Percentiles rank a stretch among this genome's conserved stretches.
Evolutionary conservation across 2,113 vertebrate species (phyloP).

Genomic region (Chauna torquata): DNA sequence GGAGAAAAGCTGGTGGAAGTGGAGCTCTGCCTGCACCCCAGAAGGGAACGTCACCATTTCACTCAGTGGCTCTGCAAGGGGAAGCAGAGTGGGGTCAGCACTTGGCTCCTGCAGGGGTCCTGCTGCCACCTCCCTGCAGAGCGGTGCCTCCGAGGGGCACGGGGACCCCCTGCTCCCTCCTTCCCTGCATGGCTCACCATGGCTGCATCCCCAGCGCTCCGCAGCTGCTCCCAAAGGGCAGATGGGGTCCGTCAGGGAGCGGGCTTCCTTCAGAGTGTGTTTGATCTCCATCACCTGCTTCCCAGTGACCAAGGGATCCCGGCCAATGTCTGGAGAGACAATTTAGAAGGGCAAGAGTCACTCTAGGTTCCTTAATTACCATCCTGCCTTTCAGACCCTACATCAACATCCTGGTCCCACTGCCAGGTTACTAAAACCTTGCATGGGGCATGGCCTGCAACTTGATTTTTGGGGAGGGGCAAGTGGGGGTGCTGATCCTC

Average conservation of each 20-base stretch:
- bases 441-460: background rate
- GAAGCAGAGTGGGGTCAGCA: background rate
- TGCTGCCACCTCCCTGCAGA: background rate
- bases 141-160: fast-evolving
- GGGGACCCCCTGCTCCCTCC: background rate
- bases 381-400: background rate
- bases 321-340: constrained; percentile 78
- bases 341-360: background rate
- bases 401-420: background rate
- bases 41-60: constrained; percentile 75
- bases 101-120: background rate
- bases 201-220: constrained; percentile 74
- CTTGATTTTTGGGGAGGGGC: background rate
- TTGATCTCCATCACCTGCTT: constrained; percentile 89
- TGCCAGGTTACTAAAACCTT: background rate
- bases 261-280: constrained; percentile 86
- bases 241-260: constrained; percentile 81
- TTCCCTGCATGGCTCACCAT: constrained; percentile 56
- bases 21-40: constrained; percentile 75
- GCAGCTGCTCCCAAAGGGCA: constrained; percentile 61
- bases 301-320: constrained; percentile 82
- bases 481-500: background rate
- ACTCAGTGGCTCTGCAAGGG: constrained; percentile 70
- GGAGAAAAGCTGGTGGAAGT: constrained; percentile 82
- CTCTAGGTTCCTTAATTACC: background rate